Evolutionary conservation across 2,888 invertebrate species (phyloP).

Genomic region (Chorisops tibialis): DNA sequence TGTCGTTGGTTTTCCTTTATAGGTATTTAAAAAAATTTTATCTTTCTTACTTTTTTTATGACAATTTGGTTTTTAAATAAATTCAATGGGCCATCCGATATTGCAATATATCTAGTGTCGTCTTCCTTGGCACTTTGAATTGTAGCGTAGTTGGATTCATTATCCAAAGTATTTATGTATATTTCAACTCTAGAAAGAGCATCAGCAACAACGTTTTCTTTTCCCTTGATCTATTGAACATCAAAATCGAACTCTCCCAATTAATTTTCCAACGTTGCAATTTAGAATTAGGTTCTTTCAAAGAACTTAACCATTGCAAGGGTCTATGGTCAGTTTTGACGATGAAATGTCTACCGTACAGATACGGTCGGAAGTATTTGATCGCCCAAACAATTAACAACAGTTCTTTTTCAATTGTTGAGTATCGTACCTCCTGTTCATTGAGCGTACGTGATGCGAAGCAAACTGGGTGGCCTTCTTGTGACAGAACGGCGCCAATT

Average conservation of each 20-base stretch:
- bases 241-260: too few relatives aligned
- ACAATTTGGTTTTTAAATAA: too few relatives aligned
- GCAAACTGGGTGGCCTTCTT: constrained; percentile 38
- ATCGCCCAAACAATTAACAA: constrained; percentile 37
- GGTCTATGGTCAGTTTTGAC: constrained; percentile 42
- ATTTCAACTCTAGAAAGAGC: too few relatives aligned
- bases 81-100: too few relatives aligned
- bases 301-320: constrained; percentile 36
- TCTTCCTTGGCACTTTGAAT: background rate
- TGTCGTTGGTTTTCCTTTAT: background rate
- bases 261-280: constrained; percentile 40
- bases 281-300: constrained; percentile 38
- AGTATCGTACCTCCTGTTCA: constrained; percentile 37
- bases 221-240: too few relatives aligned
- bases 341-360: constrained; percentile 39
- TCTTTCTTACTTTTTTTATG: background rate
- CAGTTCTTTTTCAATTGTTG: constrained; percentile 39
- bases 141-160: too few relatives aligned
- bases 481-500: constrained; percentile 38
- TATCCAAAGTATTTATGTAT: too few relatives aligned
- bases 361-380: constrained; percentile 39
- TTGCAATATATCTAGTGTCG: too few relatives aligned
- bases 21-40: constrained; percentile 5
- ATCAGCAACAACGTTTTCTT: constrained; percentile 27
- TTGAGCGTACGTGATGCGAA: constrained; percentile 39